phyloP scores from a whole-genome alignment of 2,888 invertebrate genomes.

The Phengaris arion region DNA sequence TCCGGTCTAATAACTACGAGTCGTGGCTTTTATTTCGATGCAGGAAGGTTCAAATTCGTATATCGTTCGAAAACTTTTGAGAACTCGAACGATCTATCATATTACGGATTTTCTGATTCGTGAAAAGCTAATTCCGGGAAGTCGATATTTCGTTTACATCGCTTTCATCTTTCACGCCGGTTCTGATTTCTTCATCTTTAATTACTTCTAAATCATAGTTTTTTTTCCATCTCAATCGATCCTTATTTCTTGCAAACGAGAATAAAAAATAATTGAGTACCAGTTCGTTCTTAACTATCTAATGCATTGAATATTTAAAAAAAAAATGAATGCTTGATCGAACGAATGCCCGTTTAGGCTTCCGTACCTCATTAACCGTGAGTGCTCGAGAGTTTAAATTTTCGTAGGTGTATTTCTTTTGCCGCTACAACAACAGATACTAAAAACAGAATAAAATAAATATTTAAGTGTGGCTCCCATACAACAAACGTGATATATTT shows the following conservation, averaged over 20 bases:
- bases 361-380: too few relatives aligned
- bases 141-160: slow-evolving; percentile 52
- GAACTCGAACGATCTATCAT: slow-evolving; percentile 69
- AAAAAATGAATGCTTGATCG: too few relatives aligned
- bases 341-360: too few relatives aligned
- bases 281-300: too few relatives aligned
- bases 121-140: slow-evolving; percentile 68
- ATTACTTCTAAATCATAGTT: slow-evolving; percentile 18
- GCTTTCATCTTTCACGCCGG: slow-evolving; percentile 54
- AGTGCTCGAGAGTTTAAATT: too few relatives aligned
- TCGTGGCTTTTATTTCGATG: slow-evolving; percentile 45
- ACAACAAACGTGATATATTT: too few relatives aligned
- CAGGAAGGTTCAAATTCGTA: slow-evolving; percentile 48
- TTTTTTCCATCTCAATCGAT: background rate
- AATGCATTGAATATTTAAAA: background rate
- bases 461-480: too few relatives aligned
- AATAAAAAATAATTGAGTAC: too few relatives aligned
- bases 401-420: too few relatives aligned
- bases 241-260: too few relatives aligned
- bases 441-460: too few relatives aligned
- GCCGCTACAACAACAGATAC: too few relatives aligned
- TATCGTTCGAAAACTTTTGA: slow-evolving; percentile 59
- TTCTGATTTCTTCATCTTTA: slow-evolving; percentile 34
- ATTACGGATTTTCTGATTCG: slow-evolving; percentile 74
- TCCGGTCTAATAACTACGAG: slow-evolving; percentile 68